Base-by-base conservation (phyloP, 2,888 invertebrate species). In the Ectobius pallidus region DNA sequence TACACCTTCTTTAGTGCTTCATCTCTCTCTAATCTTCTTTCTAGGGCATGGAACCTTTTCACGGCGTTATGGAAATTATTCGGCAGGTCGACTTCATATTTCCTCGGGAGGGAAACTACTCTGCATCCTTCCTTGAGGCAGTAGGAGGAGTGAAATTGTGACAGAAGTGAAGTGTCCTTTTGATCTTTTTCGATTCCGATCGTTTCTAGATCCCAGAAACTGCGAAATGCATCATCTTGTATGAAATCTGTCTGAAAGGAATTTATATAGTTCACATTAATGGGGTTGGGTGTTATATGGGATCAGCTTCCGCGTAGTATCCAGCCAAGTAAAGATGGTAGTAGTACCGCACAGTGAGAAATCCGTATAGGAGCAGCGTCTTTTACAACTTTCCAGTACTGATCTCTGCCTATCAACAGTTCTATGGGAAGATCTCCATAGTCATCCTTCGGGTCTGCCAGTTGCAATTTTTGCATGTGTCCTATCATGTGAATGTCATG, bases 331-430 rank as follows among this genome's bases (percentile, higher is more conserved):
- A 25, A 34, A 14, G 46, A 27, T 2, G 67, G 67, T 1, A 67
- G 25, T 0, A 44, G 67, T 18, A 67, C 46, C 1, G 46, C 25
- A 1, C n/a, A 62, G 9, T 1, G 2, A 0, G 30, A 46, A 7
- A 67, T 6, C 3, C 67, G 4, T 30, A 67, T 25, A 25, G 67
- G 62, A 3, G n/a, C 1, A 32, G 20, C 7, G 22, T 27, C 27
- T 7, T 55, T 62, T 7, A 62, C 34, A 34, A 39, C n/a, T 14
- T 62, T 67, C 67, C 44, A 67, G 27, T 46, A 67, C 6, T 67
- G 25, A n/a, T 67, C 67, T 44, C 44, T 27, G 42, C 67, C 69
- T 16, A 69, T 69, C 1, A 69, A 55, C 1, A 69, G 6, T 18
- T 69, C 52, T 9, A 69, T 55, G 9, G 34, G 34, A 32, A 52